phyloP scores from a whole-genome alignment of 2,797 vertebrate genomes.

The Chiloscyllium punctatum region DNA sequence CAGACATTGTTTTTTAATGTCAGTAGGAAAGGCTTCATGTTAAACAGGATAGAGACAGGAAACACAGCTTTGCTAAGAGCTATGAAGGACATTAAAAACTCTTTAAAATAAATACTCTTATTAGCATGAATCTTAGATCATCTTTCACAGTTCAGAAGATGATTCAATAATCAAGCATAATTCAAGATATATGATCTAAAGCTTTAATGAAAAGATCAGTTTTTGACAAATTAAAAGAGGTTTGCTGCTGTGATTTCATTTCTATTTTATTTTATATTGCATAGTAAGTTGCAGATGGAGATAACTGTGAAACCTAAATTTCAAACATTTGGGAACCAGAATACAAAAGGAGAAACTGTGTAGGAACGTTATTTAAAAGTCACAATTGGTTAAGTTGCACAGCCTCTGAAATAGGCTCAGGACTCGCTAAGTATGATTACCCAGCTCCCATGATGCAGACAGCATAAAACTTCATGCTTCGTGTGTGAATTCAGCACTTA shows the following conservation, averaged over 20 bases:
- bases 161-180: not conserved
- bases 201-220: not conserved
- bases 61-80: not conserved
- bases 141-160: not conserved
- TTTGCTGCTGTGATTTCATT: not conserved
- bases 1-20: not conserved
- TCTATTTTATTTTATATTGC: not conserved
- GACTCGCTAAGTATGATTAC: not conserved
- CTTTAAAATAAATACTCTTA: not conserved
- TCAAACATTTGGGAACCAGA: not conserved
- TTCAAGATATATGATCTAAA: not conserved
- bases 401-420: not conserved
- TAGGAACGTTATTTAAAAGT: not conserved
- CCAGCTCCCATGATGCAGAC: not conserved
- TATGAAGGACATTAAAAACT: not conserved
- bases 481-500: not conserved
- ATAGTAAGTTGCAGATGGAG: not conserved
- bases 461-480: not conserved
- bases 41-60: not conserved
- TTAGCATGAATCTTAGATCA: not conserved
- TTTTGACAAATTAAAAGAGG: not conserved
- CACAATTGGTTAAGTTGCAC: not conserved
- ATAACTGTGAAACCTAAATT: not conserved
- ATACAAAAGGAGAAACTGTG: not conserved
- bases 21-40: not conserved